phyloP scores from a whole-genome alignment of 2,113 vertebrate genomes.

The Podarcis raffonei region DNA sequence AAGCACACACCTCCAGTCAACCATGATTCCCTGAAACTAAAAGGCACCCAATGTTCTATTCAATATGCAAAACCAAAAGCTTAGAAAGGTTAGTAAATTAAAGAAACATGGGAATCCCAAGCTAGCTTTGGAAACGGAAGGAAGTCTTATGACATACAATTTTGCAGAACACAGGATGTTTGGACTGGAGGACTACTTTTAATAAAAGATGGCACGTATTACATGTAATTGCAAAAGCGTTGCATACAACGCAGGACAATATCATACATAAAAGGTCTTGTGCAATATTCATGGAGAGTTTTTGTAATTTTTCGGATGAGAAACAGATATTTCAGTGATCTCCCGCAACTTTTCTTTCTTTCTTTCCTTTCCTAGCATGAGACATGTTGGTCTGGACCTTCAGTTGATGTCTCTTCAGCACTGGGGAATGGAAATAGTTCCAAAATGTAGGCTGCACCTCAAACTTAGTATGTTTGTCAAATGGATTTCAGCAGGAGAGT shows the following conservation, averaged over 20 bases:
- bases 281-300: slow-evolving; percentile 39
- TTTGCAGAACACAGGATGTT: not conserved
- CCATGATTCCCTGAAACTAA: not conserved
- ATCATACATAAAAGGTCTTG: slow-evolving; percentile 25
- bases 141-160: slow-evolving; percentile 9
- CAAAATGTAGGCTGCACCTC: not conserved
- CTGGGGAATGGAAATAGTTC: not conserved
- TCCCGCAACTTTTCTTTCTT: slow-evolving; percentile 48
- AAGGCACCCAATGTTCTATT: not conserved
- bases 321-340: slow-evolving; percentile 55
- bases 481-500: not conserved
- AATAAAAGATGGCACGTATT: slow-evolving; percentile 24
- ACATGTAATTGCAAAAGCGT: slow-evolving; percentile 36
- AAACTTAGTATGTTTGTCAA: not conserved
- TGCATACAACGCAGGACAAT: slow-evolving; percentile 6
- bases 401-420: slow-evolving; percentile 36
- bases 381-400: slow-evolving; percentile 48
- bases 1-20: not conserved
- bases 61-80: slow-evolving; percentile 12
- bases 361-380: slow-evolving; percentile 30
- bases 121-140: slow-evolving; percentile 20
- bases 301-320: slow-evolving; percentile 49
- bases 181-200: slow-evolving; percentile 24
- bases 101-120: slow-evolving; percentile 1
- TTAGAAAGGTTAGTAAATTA: slow-evolving; percentile 26